These are phyloP conservation scores for Mesodorylaimus sp. DNA, from an alignment of 2,888 invertebrate genomes.

Conservation along the genomic window DNA sequence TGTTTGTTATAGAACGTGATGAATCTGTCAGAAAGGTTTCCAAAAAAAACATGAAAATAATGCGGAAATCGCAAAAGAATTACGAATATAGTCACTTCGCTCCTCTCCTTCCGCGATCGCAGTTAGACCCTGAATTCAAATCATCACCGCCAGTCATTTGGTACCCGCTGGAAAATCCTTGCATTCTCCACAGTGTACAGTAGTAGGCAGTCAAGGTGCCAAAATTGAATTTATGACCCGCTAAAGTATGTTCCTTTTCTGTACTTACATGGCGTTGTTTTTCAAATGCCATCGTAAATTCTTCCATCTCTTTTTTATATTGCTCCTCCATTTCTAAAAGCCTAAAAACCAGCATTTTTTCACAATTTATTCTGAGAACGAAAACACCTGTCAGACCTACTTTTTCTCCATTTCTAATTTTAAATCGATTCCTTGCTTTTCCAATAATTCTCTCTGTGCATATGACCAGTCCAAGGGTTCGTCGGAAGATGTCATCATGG, in stretches of 20 bases:
- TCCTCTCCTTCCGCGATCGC: too few species aligned
- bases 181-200: too few species aligned
- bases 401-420: slow-evolving; percentile 95
- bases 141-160: too few species aligned
- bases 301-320: slow-evolving; percentile 81
- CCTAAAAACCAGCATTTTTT: slow-evolving; percentile 19
- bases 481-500: slow-evolving; percentile 19
- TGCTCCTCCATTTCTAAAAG: slow-evolving; percentile 81
- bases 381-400: slow-evolving; percentile 11
- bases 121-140: too few species aligned
- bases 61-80: too few species aligned
- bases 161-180: too few species aligned
- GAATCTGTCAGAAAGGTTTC: too few species aligned
- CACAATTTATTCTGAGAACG: background rate
- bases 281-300: slow-evolving; percentile 84
- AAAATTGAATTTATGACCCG: too few species aligned
- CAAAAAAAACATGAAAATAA: too few species aligned
- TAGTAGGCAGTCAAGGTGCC: too few species aligned
- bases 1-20: too few species aligned
- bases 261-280: slow-evolving; percentile 69
- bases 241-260: background rate
- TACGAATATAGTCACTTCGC: too few species aligned
- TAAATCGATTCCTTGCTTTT: slow-evolving; percentile 91
- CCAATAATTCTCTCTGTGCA: slow-evolving; percentile 85
- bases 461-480: slow-evolving; percentile 93